Evolutionary conservation across 2,113 vertebrate genomes (phyloP), one percentile per base, ranked within the genome.

Genomic region (Coregonus clupeaformis): DNA sequence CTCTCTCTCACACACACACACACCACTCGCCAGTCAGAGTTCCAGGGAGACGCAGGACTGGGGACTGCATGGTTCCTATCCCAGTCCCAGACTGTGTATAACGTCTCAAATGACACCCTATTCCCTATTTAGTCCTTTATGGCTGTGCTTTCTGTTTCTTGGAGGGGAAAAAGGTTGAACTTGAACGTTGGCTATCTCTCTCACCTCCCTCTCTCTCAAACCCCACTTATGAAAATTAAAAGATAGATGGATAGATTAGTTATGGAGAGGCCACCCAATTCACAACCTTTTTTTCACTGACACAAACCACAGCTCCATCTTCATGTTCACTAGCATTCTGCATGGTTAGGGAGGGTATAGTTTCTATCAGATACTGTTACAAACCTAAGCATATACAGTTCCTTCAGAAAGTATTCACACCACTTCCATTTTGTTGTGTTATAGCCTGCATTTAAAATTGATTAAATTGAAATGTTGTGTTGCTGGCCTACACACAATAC

Each of bases 261-360:
- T 27, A 77, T 57, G 67, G 67, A 68, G 68, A 68, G 68, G 65
- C 2, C 20, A 71, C 42, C 24, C 68, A 20, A 20, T 57, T 49
- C 29, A 68, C n/a, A 77, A 71, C 66, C 72, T 68, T 63, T 22
- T 74, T 65, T 49, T 22, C 36, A 20, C 59, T 47, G 77, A 82
- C 86, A 83, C 80, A 79, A 80, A 85, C 69, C 73, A 76, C 75
- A 42, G 70, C 62, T 72, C 71, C 73, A 45, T 68, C 67, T 72
- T 71, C 32, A 25, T 16, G 18, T 77, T 9, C 78, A 67, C 6
- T 55, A 7, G 11, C 71, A 45, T 70, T 22, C 36, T 82, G 82
- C 80, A 86, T 83, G 76, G 22, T 69, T 3, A 69, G 18, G 45
- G 47, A 42, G 36, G 14, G 5, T 5, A 29, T 13, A 12, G 25